Evolutionary conservation across 2,797 vertebrate genomes (phyloP).

Genomic region (Sebastes paucispinis): DNA sequence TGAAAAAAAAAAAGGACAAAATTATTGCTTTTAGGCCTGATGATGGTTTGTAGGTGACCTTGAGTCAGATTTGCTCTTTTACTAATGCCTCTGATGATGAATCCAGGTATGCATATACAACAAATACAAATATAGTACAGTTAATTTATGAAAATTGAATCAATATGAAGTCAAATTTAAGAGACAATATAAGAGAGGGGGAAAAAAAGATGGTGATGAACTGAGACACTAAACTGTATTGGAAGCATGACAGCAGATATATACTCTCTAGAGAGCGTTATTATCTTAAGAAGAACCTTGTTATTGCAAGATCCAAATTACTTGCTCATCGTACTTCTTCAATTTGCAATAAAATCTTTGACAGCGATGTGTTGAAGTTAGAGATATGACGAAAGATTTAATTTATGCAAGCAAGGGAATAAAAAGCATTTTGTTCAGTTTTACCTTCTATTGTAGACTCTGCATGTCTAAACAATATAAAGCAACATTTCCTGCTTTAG

Average conservation of each 20-base stretch:
- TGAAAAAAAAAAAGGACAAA: background rate
- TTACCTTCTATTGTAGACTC: background rate
- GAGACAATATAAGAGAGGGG: background rate
- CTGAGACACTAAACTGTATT: background rate
- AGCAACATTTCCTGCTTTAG: background rate
- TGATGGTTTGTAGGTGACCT: background rate
- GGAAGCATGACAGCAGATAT: background rate
- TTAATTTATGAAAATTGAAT: background rate
- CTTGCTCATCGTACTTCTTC: background rate
- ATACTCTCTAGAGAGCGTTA: background rate
- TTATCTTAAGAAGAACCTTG: background rate
- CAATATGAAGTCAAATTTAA: background rate
- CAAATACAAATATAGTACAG: background rate
- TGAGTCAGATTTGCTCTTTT: background rate
- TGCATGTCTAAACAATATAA: background rate
- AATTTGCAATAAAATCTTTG: background rate
- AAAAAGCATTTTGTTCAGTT: background rate
- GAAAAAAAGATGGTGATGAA: background rate
- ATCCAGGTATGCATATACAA: background rate
- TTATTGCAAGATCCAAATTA: background rate
- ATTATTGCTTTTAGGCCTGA: rapidly evolving
- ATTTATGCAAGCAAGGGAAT: background rate
- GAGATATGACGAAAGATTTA: background rate
- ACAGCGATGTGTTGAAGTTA: no score
- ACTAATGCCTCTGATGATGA: background rate